Evolutionary conservation across 2,797 vertebrate species (phyloP).

Genomic region (Arrhamphus sclerolepis): DNA sequence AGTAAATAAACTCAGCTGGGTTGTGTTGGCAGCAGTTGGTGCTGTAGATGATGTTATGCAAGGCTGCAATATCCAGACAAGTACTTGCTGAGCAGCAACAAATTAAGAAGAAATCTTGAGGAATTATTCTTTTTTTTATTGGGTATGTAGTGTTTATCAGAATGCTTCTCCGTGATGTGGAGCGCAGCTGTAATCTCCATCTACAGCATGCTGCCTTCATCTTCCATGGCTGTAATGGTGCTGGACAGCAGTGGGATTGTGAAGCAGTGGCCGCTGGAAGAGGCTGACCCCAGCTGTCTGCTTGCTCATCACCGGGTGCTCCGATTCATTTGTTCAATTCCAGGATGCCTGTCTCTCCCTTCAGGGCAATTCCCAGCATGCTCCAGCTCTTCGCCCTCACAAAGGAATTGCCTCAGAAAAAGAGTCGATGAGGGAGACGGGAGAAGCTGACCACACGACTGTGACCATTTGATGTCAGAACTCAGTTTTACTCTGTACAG

Average conservation of each 20-base stretch:
- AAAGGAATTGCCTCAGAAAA: constrained; percentile 48
- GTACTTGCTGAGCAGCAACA: too few species aligned
- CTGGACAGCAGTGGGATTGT: constrained; percentile 65
- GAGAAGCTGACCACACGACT: constrained; percentile 34
- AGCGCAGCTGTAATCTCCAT: constrained; percentile 8
- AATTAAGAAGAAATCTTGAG: too few species aligned
- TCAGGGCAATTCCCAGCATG: constrained; percentile 42
- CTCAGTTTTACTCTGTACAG: constrained; percentile 19
- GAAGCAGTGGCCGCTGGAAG: constrained; percentile 55
- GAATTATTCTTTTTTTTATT: too few species aligned
- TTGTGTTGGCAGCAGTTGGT: too few species aligned
- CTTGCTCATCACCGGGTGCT: constrained; percentile 51
- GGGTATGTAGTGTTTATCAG: background rate
- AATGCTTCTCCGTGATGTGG: background rate
- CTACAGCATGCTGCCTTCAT: constrained; percentile 3
- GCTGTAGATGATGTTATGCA: too few species aligned
- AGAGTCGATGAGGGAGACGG: constrained; percentile 23
- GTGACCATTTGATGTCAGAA: constrained; percentile 50
- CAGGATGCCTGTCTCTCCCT: constrained; percentile 46
- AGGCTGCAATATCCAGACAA: too few species aligned
- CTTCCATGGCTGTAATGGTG: constrained; percentile 44
- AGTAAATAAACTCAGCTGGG: too few species aligned
- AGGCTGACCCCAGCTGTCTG: constrained; percentile 57
- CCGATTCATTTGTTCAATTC: constrained; percentile 60
- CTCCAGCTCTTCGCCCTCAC: constrained; percentile 37